Evolutionary conservation across 2,797 vertebrate species (phyloP).

Genomic region (Poeciliopsis presidionis): DNA sequence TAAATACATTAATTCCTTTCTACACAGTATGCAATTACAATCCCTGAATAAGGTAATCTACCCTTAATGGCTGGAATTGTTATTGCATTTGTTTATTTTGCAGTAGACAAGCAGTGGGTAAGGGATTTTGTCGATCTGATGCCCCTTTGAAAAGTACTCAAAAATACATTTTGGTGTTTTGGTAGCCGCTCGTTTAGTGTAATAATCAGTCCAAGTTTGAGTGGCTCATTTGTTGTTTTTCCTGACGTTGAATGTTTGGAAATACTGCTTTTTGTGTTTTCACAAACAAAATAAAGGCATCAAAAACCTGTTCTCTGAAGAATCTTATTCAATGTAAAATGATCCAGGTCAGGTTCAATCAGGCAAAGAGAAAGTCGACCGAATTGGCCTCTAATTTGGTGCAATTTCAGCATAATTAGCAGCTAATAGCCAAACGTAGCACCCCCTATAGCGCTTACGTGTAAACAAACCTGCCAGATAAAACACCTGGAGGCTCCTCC

Average conservation of each 20-base stretch:
- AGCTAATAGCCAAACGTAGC: no score
- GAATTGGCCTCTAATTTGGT: no score
- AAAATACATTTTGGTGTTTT: not conserved
- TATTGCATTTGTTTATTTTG: not conserved
- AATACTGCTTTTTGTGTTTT: not conserved
- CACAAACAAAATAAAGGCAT: not conserved
- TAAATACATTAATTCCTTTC: not conserved
- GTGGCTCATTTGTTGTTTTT: not conserved
- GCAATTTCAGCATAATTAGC: no score
- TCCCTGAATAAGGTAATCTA: not conserved
- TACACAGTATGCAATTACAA: not conserved
- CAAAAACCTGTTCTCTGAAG: not conserved
- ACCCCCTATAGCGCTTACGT: no score
- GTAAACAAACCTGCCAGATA: not conserved
- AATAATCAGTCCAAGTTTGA: not conserved
- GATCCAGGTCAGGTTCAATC: not conserved
- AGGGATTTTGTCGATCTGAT: not conserved
- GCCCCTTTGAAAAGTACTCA: not conserved
- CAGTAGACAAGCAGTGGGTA: no score
- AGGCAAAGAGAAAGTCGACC: no score
- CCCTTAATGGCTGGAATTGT: not conserved
- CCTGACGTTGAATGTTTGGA: not conserved
- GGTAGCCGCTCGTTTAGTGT: not conserved
- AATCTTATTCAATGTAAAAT: not conserved
- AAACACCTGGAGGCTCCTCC: not conserved